Base-by-base conservation (phyloP, 2,888 invertebrate species). In the Xestoiulus laeticollis region DNA sequence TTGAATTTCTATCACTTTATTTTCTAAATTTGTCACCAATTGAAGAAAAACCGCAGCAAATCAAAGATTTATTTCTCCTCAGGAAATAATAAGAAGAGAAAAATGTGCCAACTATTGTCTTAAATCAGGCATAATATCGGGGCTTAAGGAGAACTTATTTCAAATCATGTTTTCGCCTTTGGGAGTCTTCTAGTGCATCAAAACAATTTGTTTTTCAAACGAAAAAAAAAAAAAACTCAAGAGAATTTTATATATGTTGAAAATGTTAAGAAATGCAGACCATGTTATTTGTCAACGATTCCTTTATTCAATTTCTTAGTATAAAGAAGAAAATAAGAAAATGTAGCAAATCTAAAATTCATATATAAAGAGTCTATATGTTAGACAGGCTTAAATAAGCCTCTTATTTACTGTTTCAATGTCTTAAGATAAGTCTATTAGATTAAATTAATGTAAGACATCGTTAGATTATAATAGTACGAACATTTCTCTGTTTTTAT, bases 1-100 rank as follows among this genome's bases (percentile, higher is more conserved):
- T 68, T 22, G 59, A 68, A 68, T 68, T 30, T 78, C 26, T 68
- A 22, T 78, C 78, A 22, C 30, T 78, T 78, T 78, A 78, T 78
- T 78, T 78, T 78, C 30, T 26, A 78, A 78, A 78, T 78, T 78
- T 78, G 78, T 78, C 78, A 30, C 78, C 78, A 78, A 78, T 78
- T 78, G 78, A 78, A 8, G 78, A 78, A 78, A 78, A 78, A 78
- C 78, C 78, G 78, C 78, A 78, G 78, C 78, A 78, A 78, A 78
- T 78, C 78, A 78, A 78, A 78, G 78, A 78, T 78, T 78, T 78
- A 78, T 78, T 78, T 78, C 78, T 78, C 78, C 78, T 78, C 78
- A 26, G 78, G 78, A 78, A 78, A 78, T 30, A 78, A 78, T 78
- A 78, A 78, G 78, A 30, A 26, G 30, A 16, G 78, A 30, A 26